Percentiles rank a stretch among this genome's conserved stretches.
phyloP scores from a whole-genome alignment of 2,113 vertebrate genomes.

The Lophura nycthemera region DNA sequence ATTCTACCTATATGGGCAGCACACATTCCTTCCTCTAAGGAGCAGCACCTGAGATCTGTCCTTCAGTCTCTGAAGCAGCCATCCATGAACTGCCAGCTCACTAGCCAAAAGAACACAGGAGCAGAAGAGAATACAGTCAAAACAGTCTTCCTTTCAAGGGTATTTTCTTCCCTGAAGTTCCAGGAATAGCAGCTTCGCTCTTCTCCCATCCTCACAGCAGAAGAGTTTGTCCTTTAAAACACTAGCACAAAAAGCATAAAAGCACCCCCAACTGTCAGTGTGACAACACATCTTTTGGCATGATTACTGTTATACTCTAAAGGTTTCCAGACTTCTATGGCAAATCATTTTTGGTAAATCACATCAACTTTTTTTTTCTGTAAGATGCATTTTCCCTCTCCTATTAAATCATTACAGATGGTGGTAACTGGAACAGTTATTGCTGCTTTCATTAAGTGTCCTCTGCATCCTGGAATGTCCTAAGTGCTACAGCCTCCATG shows the following conservation, averaged over 20 bases:
- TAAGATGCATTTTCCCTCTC: not conserved
- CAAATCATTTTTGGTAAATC: constrained; percentile 2
- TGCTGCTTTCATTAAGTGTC: not conserved
- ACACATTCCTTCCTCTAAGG: not conserved
- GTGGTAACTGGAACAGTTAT: not conserved
- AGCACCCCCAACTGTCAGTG: not conserved
- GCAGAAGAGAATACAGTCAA: not conserved
- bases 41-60: accelerated
- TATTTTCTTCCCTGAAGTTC: not conserved
- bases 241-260: not conserved
- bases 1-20: not conserved
- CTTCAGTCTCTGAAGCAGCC: not conserved
- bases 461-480: not conserved
- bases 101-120: not conserved
- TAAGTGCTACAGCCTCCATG: not conserved
- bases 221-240: not conserved
- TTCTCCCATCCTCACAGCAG: not conserved
- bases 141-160: not conserved
- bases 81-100: not conserved
- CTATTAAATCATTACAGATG: not conserved
- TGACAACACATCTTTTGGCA: not conserved
- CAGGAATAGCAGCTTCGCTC: not conserved
- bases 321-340: not conserved
- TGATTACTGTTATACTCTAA: not conserved
- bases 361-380: not conserved